A percentile compares a stretch with the other conserved stretches of the same genome.
phyloP scores from a whole-genome alignment of 2,113 vertebrate genomes.

The Stigmatopora nigra region DNA sequence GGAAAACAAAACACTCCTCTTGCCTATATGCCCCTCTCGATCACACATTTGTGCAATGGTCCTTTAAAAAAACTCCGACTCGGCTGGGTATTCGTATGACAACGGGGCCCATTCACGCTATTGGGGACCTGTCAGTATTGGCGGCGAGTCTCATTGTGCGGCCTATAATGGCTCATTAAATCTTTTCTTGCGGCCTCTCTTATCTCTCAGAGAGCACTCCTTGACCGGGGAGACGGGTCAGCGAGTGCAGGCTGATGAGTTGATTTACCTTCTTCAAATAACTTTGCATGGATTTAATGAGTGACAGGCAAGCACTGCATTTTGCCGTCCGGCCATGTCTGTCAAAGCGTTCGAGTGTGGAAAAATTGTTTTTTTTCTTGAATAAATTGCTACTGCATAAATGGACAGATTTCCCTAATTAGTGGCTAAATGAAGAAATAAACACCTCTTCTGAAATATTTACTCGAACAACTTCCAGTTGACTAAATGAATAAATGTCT shows the following conservation, averaged over 20 bases:
- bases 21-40: slow-evolving; percentile 43
- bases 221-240: slow-evolving; percentile 59
- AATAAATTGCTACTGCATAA: slow-evolving; percentile 1
- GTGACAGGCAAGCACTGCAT: slow-evolving; percentile 28
- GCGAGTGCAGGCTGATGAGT: slow-evolving; percentile 49
- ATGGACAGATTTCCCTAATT: background rate
- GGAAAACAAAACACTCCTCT: slow-evolving; percentile 44
- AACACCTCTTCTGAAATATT: background rate
- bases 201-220: slow-evolving; percentile 65
- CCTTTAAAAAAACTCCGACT: slow-evolving; percentile 43
- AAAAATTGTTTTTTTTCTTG: slow-evolving; percentile 32
- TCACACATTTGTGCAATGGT: slow-evolving; percentile 57
- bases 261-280: slow-evolving; percentile 61
- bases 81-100: slow-evolving; percentile 59
- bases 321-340: slow-evolving; percentile 20
- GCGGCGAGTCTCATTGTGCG: slow-evolving; percentile 63
- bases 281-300: slow-evolving; percentile 56
- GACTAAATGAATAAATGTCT: background rate
- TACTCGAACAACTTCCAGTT: background rate
- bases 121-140: slow-evolving; percentile 67
- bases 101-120: slow-evolving; percentile 50
- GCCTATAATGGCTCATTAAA: slow-evolving; percentile 67
- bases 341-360: slow-evolving; percentile 24
- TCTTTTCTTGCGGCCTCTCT: slow-evolving; percentile 60
- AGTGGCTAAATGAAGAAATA: background rate